Percentiles rank a stretch among this genome's conserved stretches.
Conservation (phyloP, 1,140 invertebrate species). For the Drosophila albomicans region DNA sequence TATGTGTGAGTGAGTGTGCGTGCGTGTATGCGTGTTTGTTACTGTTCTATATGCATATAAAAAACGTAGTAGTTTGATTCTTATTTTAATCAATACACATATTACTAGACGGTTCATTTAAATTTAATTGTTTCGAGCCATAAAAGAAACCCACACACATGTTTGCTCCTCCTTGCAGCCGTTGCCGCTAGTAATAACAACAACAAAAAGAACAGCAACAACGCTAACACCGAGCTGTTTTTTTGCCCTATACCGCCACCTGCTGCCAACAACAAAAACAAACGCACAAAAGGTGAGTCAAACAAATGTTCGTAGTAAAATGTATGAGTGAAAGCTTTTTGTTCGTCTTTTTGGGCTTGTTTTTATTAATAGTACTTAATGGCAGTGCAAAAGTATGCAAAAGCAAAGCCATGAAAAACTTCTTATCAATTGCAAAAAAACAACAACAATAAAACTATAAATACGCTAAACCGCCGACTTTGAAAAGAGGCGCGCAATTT, state of each 20-base stretch:
- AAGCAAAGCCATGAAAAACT: constrained; percentile 48
- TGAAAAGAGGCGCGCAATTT: constrained; percentile 31
- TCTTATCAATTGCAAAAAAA: constrained; percentile 72
- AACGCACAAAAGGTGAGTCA: constrained; percentile 66
- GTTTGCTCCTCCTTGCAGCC: constrained; percentile 40
- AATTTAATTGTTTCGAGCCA: constrained; percentile 63
- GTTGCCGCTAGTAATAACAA: constrained; percentile 20
- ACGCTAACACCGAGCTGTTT: constrained; percentile 2
- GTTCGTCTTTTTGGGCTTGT: constrained; percentile 46
- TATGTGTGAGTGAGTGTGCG: constrained; percentile 30
- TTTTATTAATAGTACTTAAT: constrained; percentile 66
- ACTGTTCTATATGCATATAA: constrained; percentile 54
- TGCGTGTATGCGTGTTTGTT: constrained; percentile 40
- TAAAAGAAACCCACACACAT: constrained; percentile 44
- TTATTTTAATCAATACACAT: constrained; percentile 65
- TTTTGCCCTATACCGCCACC: constrained; percentile 28
- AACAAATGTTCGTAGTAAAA: background rate
- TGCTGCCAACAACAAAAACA: constrained; percentile 38
- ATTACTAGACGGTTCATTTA: constrained; percentile 65
- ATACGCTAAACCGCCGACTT: constrained; percentile 52
- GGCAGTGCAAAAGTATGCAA: constrained; percentile 50
- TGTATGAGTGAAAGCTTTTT: constrained; percentile 31
- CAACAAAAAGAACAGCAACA: constrained; percentile 25
- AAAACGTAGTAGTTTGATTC: constrained; percentile 39
- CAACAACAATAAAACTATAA: constrained; percentile 62